Base-by-base conservation (phyloP, 2,797 vertebrate species). In the Pangasius djambal region DNA sequence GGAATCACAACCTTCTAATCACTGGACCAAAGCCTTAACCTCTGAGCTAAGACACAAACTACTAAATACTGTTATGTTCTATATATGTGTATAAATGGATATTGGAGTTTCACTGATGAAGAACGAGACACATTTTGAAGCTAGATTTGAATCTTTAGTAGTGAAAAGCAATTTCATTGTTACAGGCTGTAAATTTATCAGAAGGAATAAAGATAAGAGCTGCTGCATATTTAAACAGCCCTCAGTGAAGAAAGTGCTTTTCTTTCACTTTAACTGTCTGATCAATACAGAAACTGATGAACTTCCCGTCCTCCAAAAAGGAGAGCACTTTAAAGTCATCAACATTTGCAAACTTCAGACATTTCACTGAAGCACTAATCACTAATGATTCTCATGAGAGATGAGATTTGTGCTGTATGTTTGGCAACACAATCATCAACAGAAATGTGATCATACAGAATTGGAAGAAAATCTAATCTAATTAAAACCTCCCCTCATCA, bases 321-420 rank as follows among this genome's bases (percentile, higher is more conserved):
- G 63, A 85, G 87, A 83, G 86, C 87, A 86, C 86, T 86, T 87
- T 44, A 67, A 91, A 88, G 77, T 89, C 86, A 89, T 88, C 87
- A 86, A 86, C 86, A 86, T 87, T 86, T 13, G 88, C 78, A 78
- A 89, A 83, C 79, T 87, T 89, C 13, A 70, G 88, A 86, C 61
- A 34, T 84, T 89, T 91, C 85, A 85, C 89, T 87, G 88, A 87
- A 89, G 74, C 52, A 70, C 48, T 69, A 57, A 82, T 87, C 20
- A 79, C 6, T 57, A 48, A 65, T 16, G 13, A 83, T n/a, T n/a
- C 81, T 65, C 37, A 28, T 18, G 37, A 83, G 82, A 44, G 18
- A 55, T 3, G 6, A 16, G 28, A 31, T 78, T 15, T 82, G 20
- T 61, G 20, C 20, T 13, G 55, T 28, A 12, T n/a, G n/a, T 34